These are phyloP conservation scores for Mactra quadrangularis DNA, from an alignment of 1,140 invertebrate species.

Conservation along the genomic window DNA sequence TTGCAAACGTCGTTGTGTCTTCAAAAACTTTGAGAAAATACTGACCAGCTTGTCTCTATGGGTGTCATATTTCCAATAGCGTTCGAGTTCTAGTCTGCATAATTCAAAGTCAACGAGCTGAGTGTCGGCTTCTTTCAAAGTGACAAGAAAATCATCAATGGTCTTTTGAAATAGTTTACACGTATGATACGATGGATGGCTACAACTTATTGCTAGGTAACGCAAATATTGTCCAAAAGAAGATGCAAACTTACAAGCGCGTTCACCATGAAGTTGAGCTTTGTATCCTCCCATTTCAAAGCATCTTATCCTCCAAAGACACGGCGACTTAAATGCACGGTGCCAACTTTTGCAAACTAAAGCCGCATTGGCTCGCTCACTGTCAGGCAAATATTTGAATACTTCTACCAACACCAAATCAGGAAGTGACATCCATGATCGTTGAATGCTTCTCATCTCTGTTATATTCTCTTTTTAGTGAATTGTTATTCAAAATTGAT, in stretches of 20 bases:
- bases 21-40: conserved; percentile 56
- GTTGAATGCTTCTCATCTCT: conserved; percentile 33
- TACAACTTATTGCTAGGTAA: conserved; percentile 55
- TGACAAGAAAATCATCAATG: conserved; percentile 54
- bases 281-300: conserved; percentile 63
- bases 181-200: conserved; percentile 60
- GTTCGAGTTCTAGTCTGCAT: conserved; percentile 51
- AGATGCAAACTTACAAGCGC: conserved; percentile 59
- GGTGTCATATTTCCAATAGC: conserved; percentile 66
- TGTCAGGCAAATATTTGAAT: conserved; percentile 57
- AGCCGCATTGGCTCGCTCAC: conserved; percentile 46
- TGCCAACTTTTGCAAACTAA: conserved; percentile 58
- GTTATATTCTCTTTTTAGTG: too few relatives aligned
- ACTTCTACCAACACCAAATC: conserved; percentile 59
- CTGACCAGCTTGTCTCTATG: conserved; percentile 58
- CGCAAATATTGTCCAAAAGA: conserved; percentile 46
- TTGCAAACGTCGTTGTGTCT: conserved; percentile 50
- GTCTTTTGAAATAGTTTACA: conserved; percentile 62
- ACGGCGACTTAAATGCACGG: conserved; percentile 45
- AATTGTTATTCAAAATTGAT: too few relatives aligned
- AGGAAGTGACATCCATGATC: conserved; percentile 55
- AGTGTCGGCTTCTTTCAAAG: conserved; percentile 43
- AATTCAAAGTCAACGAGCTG: conserved; percentile 59
- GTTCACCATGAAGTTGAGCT: conserved; percentile 33
- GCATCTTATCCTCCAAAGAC: conserved; percentile 57